phyloP scores from a whole-genome alignment of 2,888 invertebrate genomes.

The Xylocampa areola region DNA sequence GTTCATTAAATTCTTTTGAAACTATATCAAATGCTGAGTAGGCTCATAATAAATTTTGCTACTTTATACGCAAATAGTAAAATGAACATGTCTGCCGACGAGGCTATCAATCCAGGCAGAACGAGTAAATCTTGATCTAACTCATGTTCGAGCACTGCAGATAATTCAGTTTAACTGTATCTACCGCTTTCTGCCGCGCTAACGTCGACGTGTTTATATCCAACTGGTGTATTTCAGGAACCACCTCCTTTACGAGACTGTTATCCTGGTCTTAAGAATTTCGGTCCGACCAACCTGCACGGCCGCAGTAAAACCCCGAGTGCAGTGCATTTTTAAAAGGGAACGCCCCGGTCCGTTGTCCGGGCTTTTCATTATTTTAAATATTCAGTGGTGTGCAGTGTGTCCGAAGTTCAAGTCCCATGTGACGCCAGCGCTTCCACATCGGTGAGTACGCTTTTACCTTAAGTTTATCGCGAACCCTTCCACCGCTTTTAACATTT shows the following conservation, averaged over 20 bases:
- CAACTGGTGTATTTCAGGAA: conserved; percentile 69
- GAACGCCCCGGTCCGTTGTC: conserved; percentile 80
- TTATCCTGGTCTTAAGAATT: conserved; percentile 79
- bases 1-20: no score
- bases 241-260: conserved; percentile 84
- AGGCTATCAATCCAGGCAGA: conserved; percentile 15
- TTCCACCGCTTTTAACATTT: conserved; percentile 68
- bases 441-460: conserved; percentile 77
- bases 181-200: conserved; percentile 59
- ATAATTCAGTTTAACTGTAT: conserved; percentile 66
- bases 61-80: conserved; percentile 2
- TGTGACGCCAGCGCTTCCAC: conserved; percentile 65
- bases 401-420: conserved; percentile 71
- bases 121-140: conserved; percentile 38
- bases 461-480: conserved; percentile 67
- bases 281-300: conserved; percentile 86
- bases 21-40: neutral
- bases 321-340: conserved; percentile 89
- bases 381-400: conserved; percentile 88
- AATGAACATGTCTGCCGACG: conserved; percentile 15
- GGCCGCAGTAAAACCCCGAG: conserved; percentile 83
- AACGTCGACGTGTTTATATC: conserved; percentile 71
- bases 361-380: conserved; percentile 87
- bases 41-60: neutral
- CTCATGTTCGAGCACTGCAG: conserved; percentile 45